Evolutionary conservation across 92 coral and sea anemone species (phyloP), one percentile per base, ranked within the genome.

Genomic region (Porites divaricata): DNA sequence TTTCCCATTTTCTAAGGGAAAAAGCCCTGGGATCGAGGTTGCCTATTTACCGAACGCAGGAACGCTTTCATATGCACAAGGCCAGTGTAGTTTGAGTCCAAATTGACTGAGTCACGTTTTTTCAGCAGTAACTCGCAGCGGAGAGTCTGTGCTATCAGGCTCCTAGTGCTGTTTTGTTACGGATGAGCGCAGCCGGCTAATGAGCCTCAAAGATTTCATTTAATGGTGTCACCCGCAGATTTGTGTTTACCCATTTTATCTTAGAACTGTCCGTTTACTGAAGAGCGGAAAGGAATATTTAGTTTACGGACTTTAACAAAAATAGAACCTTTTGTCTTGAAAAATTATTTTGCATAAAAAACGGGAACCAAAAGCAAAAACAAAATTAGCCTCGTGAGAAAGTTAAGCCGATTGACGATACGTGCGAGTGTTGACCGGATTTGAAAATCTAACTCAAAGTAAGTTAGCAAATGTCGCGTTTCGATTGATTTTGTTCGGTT

Each of bases 381-480:
- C 75, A 80, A 13, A 67, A 25, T 56, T 35, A 25, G 41, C 49
- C 77, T 70, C 85, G 85, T 80, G 85, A 80, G 85, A 80, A 80
- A 80, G 69, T 54, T 54, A 15, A 9, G 16, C 14, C 16, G 10
- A 54, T 15, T 8, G 59, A 54, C 59, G 15, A 54, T 54, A 15
- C 59, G 59, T 54, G 2, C 59, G 45, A 35, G 45, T 35, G 45
- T 5, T 35, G 45, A 35, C 45, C n/a, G n/a, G 4, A 35, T 35
- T 0, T 35, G 45, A 35, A 35, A 53, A 53, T 9, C 13, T 53
- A 14, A 0, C 45, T 2, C 45, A 35, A 35, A 35, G 45, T 35
- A 35, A 35, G 45, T 35, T 35, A 35, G 45, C 45, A 35, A 35
- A 35, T 35, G 45, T 35, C 45, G 45, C 45, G 45, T 35, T 35